Base-by-base conservation (phyloP, 1,140 invertebrate genomes). In the Dendrolimus punctatus region DNA sequence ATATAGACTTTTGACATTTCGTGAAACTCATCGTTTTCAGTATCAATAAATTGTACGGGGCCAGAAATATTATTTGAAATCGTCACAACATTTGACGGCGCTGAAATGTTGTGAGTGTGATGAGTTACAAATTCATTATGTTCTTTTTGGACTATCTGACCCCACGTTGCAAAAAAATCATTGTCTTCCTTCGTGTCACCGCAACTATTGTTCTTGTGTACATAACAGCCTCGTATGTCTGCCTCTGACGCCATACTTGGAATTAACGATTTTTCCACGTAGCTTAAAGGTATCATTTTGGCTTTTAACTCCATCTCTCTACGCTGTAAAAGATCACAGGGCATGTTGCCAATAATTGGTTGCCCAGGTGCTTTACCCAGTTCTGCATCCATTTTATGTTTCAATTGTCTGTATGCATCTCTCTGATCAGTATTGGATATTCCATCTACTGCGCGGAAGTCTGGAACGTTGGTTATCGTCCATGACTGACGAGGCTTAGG, bases 131-230 rank as follows among this genome's bases (percentile, higher is more conserved):
- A 81, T 66, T 85, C 77, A 60, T 65, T 82, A 73, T 77, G 67
- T 79, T 86, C 80, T 79, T 83, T 86, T 81, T 84, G 82, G 57
- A 82, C 69, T 74, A 86, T 84, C 80, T 84, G 82, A 78, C 83
- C 80, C 83, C 83, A 86, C 58, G 80, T 65, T 71, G 80, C 80
- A 84, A 84, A 87, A 84, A 85, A 85, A 82, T 81, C 78, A 51
- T 62, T 52, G 56, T 83, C 80, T 74, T 83, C 81, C 53, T 83
- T 84, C 53, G 81, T 83, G 57, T 81, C 81, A 23, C 80, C 83
- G 41, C 80, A 79, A 55, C 77, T 83, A 46, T 86, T 86, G 49
- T 83, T 86, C 66, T 83, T 84, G 53, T 77, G 80, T 5, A 78
- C 63, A 50, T 76, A 82, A 62, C 79, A 78, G 39, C 65, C 75